Conservation (phyloP, 1,140 invertebrate genomes). For the Atopsyche davidsoni region DNA sequence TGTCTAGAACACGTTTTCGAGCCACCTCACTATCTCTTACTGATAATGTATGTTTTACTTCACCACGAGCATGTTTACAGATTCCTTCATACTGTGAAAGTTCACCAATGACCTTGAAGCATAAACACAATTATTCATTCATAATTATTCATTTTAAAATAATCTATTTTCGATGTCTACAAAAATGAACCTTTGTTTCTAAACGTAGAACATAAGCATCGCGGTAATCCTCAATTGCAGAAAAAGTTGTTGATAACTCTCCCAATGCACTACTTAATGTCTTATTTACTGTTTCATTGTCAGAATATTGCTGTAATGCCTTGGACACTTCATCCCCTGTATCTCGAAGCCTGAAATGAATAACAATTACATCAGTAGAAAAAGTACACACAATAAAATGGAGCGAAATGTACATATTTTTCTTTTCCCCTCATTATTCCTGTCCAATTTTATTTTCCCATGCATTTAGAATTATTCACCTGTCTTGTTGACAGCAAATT, state of each 20-base stretch:
- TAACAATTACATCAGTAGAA: constrained; percentile 2
- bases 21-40: constrained; percentile 62
- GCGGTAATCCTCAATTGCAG: constrained; percentile 63
- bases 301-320: constrained; percentile 56
- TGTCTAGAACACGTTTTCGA: constrained; percentile 57
- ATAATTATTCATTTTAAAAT: no score
- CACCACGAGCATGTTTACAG: constrained; percentile 65
- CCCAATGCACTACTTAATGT: constrained; percentile 55
- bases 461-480: no score
- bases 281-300: constrained; percentile 63
- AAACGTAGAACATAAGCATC: constrained; percentile 63
- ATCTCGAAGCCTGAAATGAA: constrained; percentile 53
- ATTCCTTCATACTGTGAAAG: constrained; percentile 64
- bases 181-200: constrained; percentile 56
- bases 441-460: no score
- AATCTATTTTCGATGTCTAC: no score
- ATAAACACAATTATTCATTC: no score
- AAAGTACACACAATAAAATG: no score
- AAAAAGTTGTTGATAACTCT: constrained; percentile 58
- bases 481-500: no score
- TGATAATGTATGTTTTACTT: constrained; percentile 63
- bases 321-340: constrained; percentile 64
- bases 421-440: no score
- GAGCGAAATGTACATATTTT: no score
- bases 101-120: constrained; percentile 50